phyloP scores from a whole-genome alignment of 2,888 invertebrate genomes.

The Amphipoea lucens region DNA sequence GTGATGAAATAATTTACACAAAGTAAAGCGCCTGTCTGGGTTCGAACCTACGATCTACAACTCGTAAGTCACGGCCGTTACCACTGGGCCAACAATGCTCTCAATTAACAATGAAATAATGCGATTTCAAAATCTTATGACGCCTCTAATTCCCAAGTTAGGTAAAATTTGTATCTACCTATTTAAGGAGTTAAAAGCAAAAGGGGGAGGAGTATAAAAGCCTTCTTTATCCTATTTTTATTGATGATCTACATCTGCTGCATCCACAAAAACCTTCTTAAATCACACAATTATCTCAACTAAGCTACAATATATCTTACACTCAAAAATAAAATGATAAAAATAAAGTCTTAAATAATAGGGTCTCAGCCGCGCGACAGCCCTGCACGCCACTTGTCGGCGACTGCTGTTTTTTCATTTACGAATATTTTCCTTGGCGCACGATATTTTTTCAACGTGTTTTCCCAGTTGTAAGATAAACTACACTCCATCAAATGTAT shows the following conservation, averaged over 20 bases:
- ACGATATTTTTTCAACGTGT: slow-evolving; percentile 89
- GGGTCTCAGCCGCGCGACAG: slow-evolving; percentile 59
- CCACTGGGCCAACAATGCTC: too few relatives aligned
- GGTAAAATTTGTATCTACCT: not conserved
- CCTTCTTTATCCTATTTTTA: not conserved
- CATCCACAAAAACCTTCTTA: not conserved
- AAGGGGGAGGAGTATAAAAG: not conserved
- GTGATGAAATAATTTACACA: too few relatives aligned
- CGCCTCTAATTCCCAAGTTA: not conserved
- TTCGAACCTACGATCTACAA: too few relatives aligned
- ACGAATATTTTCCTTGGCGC: slow-evolving; percentile 89
- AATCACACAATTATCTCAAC: not conserved
- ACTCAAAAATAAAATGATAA: not conserved
- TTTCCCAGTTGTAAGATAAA: slow-evolving; percentile 90
- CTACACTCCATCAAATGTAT: slow-evolving; percentile 89
- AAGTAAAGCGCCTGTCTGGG: too few relatives aligned
- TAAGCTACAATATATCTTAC: too few relatives aligned
- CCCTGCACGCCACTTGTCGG: slow-evolving; percentile 78
- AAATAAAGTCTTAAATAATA: not conserved
- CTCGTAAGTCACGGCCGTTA: too few relatives aligned
- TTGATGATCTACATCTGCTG: not conserved
- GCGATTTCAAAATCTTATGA: not conserved
- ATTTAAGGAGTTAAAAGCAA: not conserved
- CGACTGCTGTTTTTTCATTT: slow-evolving; percentile 90
- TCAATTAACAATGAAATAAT: not conserved